Evolutionary conservation across 2,888 invertebrate species (phyloP), one percentile per base, ranked within the genome.

Genomic region (Ophion ventricosus): DNA sequence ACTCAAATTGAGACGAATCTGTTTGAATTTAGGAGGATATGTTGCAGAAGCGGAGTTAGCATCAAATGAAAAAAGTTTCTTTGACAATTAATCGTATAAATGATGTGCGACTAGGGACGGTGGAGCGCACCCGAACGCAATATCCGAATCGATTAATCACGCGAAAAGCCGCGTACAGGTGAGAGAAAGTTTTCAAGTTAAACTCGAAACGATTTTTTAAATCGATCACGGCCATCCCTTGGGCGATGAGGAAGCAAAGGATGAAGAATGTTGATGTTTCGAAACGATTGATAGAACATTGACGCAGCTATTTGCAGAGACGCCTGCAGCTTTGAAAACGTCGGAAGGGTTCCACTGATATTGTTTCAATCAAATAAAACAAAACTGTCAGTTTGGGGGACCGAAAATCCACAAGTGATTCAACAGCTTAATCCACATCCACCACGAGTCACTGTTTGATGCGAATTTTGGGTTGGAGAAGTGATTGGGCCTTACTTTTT

Each of bases 1-100:
- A 64, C 72, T 77, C 84, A 90, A 90, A 90, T 90, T 89, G 88
- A 88, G 88, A 90, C 86, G 86, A 88, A 90, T 90, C 85, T 82
- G 14, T 8, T 73, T 73, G 82, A 78, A 76, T 0, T 49, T 49
- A 17, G 17, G 14, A 4, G 49, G 2, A 14, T 17, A 49, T 49
- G 17, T 49, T 49, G 49, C 49, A 17, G 14, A 17, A 49, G 17
- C 66, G 75, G 3, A 35, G 69, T 59, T 73, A 84, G 69, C 25
- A 49, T 40, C 20, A 67, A 57, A 23, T 57, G 57, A 57, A 57
- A 57, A 23, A 57, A 57, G 20, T 23, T 23, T 57, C 11, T 23
- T 57, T 23, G 20, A 57, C 49, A 4, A 14, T 49, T 49, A 14
- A 49, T 14, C 49, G 49, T 49, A 49, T 17, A 17, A 49, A 49